Base-by-base conservation (phyloP, 1,140 invertebrate genomes). In the Camponotus vicinus region DNA sequence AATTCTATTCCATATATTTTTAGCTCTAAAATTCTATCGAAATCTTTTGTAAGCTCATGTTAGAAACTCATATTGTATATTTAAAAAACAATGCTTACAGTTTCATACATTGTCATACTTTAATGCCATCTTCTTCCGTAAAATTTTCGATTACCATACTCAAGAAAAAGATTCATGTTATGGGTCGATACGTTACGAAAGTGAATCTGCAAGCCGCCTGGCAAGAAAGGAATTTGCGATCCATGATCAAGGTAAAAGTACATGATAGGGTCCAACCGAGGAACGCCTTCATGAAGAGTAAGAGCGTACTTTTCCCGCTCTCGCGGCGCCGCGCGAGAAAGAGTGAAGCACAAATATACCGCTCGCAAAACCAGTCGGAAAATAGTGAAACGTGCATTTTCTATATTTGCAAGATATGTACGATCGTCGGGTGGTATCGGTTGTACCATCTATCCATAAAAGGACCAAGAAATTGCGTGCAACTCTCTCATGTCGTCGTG, bases 331-430 rank as follows among this genome's bases (percentile, higher is more conserved):
- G 37, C 52, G 57, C 69, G 67, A 79, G 89, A 91, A 87, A 91
- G 87, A 91, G 85, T 80, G 52, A 70, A 86, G 61, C 64, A 76
- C 86, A 86, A 91, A 88, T 91, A 86, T 93, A 88, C 79, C 70
- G 76, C 79, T 78, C 52, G 79, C 69, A 59, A 63, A 92, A 92
- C 89, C 82, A 77, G 91, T 92, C 86, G 86, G 90, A 87, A 92
- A 93, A 92, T 67, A 89, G 91, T 91, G 89, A 93, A 93, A 93
- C 82, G 88, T 45, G 37, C n/a, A 55, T 84, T 92, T 91, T 89
- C 69, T 85, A 71, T 85, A 57, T 64, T 42, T 11, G 13, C 4
- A 27, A 55, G 45, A 52, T 37, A 61, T n/a, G 9, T 7, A 52
- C 52, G 34, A 21, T 64, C 55, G 52, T 52, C 15, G 27, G 34